Base-by-base conservation (phyloP, 2,113 vertebrate genomes). In the Cololabis saira region DNA sequence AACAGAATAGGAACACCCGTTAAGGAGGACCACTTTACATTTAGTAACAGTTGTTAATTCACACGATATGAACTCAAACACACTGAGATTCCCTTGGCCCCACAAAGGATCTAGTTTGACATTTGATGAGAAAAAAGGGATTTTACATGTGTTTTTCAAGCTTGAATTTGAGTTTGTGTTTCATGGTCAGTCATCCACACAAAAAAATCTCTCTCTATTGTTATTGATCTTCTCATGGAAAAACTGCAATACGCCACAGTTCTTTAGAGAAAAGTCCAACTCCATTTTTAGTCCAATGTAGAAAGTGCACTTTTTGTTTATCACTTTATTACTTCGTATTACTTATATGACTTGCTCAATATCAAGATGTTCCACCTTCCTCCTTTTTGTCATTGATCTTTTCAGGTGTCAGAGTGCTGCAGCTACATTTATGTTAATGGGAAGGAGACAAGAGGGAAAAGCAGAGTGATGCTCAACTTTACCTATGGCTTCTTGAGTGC, bases 351-450 rank as follows among this genome's bases (percentile, higher is more conserved):
- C 2, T 44, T 53, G 0, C n/a, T 9, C 0, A 21, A 12, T 8
- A 59, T 50, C 12, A 43, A 58, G 2, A 1, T 12, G 13, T 43
- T 19, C 3, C 5, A 3, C 48, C 3, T 10, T 6, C 24, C 44
- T 14, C 18, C 0, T 47, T 41, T 44, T 61, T 50, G 47, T 16
- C 13, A 9, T 55, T 24, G 47, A 9, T 61, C 33, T 41, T 4
- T 13, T 8, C 83, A 99, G 97, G 95, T 98, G 50, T 98, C 96
- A 0, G 95, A 96, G 80, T 86, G 90, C n/a, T 99, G 97, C 48
- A 95, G 97, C 90, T 95, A 92, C 0, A 88, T 98, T 62, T 98
- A 94, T 30, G 94, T 99, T 73, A 96, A 95, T 0, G 96, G 97
- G 55, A 97, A 95, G 45, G 96, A 99, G 85, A 95, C 93, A 43